Percentiles rank a stretch among this genome's conserved stretches.
Evolutionary conservation across 1,140 invertebrate genomes (phyloP).

Genomic region (Eumeta japonica): DNA sequence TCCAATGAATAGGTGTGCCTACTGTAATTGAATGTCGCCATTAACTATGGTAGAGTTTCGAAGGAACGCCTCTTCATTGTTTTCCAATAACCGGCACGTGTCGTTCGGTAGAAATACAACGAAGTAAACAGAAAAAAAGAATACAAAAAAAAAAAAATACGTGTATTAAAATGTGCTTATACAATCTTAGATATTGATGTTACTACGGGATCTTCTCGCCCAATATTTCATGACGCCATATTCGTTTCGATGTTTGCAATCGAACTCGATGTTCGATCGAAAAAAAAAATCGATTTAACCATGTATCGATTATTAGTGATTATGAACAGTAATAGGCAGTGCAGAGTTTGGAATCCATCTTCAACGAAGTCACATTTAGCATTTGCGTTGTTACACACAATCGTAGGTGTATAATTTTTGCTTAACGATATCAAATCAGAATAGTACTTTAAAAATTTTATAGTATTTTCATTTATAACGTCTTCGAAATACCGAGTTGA

Average conservation of each 20-base stretch:
- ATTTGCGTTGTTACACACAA: constrained; percentile 39
- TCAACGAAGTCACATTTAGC: constrained; percentile 42
- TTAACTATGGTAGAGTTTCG: background rate
- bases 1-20: background rate
- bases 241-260: constrained; percentile 26
- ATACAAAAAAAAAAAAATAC: constrained; percentile 44
- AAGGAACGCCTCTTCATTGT: background rate
- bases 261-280: background rate
- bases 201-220: constrained; percentile 19
- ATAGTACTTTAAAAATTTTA: no score
- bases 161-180: constrained; percentile 42
- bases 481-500: no score
- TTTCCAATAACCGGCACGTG: background rate
- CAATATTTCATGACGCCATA: constrained; percentile 25
- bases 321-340: constrained; percentile 31
- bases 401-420: no score
- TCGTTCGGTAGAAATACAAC: constrained; percentile 39
- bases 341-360: constrained; percentile 20
- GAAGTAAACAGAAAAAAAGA: constrained; percentile 40
- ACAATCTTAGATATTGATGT: constrained; percentile 48
- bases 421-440: no score
- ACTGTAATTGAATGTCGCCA: background rate
- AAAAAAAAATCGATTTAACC: background rate
- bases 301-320: background rate
- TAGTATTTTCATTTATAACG: no score